Base-by-base conservation (phyloP, 2,888 invertebrate genomes). In the Platycheirus albimanus region DNA sequence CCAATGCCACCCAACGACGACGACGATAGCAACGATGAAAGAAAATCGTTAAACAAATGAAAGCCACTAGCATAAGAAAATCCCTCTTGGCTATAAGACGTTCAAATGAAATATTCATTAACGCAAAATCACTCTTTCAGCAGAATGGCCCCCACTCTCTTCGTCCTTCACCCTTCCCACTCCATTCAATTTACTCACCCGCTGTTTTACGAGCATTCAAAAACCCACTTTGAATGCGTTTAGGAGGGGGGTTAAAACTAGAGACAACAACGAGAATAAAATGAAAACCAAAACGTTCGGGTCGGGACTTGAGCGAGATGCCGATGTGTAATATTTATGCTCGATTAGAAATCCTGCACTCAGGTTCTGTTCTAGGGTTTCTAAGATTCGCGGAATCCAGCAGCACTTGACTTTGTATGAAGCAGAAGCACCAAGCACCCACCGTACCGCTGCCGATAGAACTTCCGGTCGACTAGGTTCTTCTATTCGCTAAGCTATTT, bases 21-120 rank as follows among this genome's bases (percentile, higher is more conserved):
- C n/a, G 41, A 51, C 36, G 43, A 61, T 24, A 24, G 30, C 69
- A 41, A 76, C 72, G 72, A 67, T 75, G 71, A 81, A 79, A 70
- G 79, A 79, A 69, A 84, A 84, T 84, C 78, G 79, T 79, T 79
- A 79, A 84, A 84, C 84, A 84, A 84, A 84, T 75, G 79, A 79
- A 84, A 84, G 84, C 84, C 84, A 79, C 74, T 20, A 38, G 58
- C 41, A 58, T 67, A 49, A 75, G 79, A 79, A 84, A 79, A 79
- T 75, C 84, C 79, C 75, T 84, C 69, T 66, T 66, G 84, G 84
- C 74, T 79, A 79, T 79, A 79, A 79, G 78, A 84, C 74, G 79
- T 75, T 79, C 85, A 86, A 88, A 87, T 88, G 87, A 88, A 88
- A 87, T 87, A 88, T 88, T 88, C 87, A 87, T 88, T 87, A 88